Evolutionary conservation across 2,113 vertebrate genomes (phyloP).

Genomic region (Mesembrinibis cayennensis): DNA sequence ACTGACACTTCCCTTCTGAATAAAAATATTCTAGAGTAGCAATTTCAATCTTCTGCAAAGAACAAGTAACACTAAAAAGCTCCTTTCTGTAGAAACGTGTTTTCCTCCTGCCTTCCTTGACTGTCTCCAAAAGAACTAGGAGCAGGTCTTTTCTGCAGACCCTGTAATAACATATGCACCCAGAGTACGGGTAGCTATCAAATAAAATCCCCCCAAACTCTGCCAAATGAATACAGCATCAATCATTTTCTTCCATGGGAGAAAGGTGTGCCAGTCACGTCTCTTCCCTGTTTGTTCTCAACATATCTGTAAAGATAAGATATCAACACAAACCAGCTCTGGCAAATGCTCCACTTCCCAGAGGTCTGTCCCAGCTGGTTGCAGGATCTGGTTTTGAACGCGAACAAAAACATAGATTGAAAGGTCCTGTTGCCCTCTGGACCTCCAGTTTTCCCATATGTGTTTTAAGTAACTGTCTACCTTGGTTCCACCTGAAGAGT

Average conservation of each 20-base stretch:
- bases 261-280: background rate
- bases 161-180: background rate
- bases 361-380: background rate
- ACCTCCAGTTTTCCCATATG: background rate
- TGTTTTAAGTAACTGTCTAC: constrained; percentile 29
- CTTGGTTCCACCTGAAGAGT: constrained; percentile 59
- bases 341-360: background rate
- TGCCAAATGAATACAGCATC: background rate
- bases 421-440: constrained; percentile 41
- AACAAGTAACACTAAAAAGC: background rate
- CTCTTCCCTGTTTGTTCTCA: background rate
- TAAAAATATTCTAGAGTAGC: background rate
- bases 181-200: background rate
- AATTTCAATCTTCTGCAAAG: background rate
- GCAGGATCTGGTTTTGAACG: constrained; percentile 23
- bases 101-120: background rate
- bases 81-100: background rate
- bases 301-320: background rate
- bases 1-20: background rate
- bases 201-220: background rate
- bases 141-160: background rate
- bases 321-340: background rate
- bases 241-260: background rate
- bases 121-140: background rate
- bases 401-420: constrained; percentile 32